Evolutionary conservation across 2,888 invertebrate genomes (phyloP).

Genomic region (Petrolisthes manimaculis): DNA sequence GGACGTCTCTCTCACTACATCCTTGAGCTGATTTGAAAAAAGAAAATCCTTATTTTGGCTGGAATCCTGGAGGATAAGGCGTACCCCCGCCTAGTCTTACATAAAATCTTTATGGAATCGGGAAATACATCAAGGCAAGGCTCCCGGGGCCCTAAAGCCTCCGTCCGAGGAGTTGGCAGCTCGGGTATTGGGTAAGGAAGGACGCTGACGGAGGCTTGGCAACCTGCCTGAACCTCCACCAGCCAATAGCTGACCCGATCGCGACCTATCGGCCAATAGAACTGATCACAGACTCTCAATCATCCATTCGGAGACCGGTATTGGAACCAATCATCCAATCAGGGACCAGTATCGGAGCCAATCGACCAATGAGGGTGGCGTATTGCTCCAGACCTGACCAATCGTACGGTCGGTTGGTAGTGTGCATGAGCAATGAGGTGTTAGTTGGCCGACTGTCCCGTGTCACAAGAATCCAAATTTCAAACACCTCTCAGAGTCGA

Average conservation of each 20-base stretch:
- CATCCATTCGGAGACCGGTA: conserved; percentile 57
- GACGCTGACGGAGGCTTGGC: conserved; percentile 46
- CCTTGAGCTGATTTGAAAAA: conserved; percentile 54
- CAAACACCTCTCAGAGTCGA: conserved; percentile 21
- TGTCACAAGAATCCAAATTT: conserved; percentile 58
- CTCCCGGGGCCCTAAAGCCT: conserved; percentile 50
- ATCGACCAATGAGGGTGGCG: conserved; percentile 61
- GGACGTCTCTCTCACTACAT: conserved; percentile 11
- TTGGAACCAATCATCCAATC: conserved; percentile 64
- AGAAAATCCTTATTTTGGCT: conserved; percentile 57
- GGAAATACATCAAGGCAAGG: conserved; percentile 58
- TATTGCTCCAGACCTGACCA: conserved; percentile 57
- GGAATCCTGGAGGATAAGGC: conserved; percentile 48
- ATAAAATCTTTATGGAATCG: conserved; percentile 64
- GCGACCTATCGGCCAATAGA: conserved; percentile 57
- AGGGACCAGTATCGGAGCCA: conserved; percentile 58
- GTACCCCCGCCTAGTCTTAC: conserved; percentile 59
- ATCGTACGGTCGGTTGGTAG: conserved; percentile 59
- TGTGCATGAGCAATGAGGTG: conserved; percentile 64
- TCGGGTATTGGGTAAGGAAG: conserved; percentile 59
- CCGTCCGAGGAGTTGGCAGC: conserved; percentile 42
- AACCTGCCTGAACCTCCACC: conserved; percentile 41
- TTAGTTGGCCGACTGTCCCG: conserved; percentile 58
- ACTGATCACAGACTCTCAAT: conserved; percentile 63
- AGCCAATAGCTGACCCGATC: conserved; percentile 52